Evolutionary conservation across 2,113 vertebrate genomes (phyloP).

Genomic region (Nothocercus julius): DNA sequence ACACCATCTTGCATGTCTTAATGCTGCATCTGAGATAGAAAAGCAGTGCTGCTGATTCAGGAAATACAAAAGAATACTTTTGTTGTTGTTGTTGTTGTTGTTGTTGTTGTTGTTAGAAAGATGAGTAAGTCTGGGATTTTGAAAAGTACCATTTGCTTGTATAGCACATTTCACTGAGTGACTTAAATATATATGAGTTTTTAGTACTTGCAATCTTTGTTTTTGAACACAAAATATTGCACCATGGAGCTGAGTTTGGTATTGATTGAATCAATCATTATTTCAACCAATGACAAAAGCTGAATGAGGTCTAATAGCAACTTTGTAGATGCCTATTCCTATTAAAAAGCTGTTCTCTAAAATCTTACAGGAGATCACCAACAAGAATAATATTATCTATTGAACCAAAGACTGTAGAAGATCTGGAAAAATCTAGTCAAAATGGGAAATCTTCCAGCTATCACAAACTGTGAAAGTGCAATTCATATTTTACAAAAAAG

Average conservation of each 20-base stretch:
- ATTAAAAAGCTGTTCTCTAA: fast-evolving
- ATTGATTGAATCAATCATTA: not conserved
- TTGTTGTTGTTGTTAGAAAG: not conserved
- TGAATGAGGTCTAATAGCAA: not conserved
- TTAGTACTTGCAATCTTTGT: not conserved
- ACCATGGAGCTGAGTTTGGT: not conserved
- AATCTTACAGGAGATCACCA: not conserved
- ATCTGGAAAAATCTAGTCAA: not conserved
- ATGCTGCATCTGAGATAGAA: not conserved
- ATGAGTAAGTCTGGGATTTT: not conserved
- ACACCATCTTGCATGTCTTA: not conserved
- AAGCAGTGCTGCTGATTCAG: not conserved
- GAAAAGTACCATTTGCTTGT: not conserved
- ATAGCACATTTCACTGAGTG: not conserved
- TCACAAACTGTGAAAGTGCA: not conserved
- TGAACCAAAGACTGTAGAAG: not conserved
- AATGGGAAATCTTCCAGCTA: not conserved
- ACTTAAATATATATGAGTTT: not conserved
- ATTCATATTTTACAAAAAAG: not conserved
- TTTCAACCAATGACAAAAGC: not conserved
- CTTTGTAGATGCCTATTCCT: not conserved
- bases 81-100: too few relatives aligned
- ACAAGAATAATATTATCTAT: not conserved
- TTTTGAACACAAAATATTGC: not conserved
- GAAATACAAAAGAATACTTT: not conserved